Percentiles rank a stretch among this genome's conserved stretches.
Conservation (phyloP, 2,888 invertebrate species). For the Drosophila birchii region DNA sequence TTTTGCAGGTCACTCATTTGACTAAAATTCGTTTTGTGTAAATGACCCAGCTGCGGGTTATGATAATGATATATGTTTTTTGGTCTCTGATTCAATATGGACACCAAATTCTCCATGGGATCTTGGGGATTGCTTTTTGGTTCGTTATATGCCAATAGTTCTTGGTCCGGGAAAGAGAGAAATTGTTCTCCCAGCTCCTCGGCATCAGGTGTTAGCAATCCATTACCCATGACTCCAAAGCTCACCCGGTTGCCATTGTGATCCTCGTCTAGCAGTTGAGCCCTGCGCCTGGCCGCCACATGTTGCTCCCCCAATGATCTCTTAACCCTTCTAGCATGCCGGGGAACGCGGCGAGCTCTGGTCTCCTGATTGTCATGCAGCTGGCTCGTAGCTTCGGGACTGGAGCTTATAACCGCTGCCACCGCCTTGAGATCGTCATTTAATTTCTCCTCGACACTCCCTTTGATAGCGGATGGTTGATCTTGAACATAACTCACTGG, state of each 20-base stretch:
- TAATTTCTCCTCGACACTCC: background rate
- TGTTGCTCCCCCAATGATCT: conserved; percentile 23
- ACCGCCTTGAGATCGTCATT: background rate
- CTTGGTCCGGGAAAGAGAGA: conserved; percentile 10
- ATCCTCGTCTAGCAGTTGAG: conserved; percentile 54
- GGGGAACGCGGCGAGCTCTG: conserved; percentile 15
- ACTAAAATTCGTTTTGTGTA: background rate
- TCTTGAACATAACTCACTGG: background rate
- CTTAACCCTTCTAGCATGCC: conserved; percentile 16
- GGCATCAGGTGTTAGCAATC: conserved; percentile 29
- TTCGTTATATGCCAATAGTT: conserved; percentile 8
- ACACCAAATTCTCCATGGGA: conserved; percentile 46
- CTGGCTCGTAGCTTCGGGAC: conserved; percentile 43
- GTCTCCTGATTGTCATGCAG: conserved; percentile 12
- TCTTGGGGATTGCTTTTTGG: conserved; percentile 16
- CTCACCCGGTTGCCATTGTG: conserved; percentile 59
- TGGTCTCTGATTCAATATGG: conserved; percentile 34
- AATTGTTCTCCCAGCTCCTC: conserved; percentile 14
- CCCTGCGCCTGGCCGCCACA: conserved; percentile 9
- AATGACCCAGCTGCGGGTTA: background rate
- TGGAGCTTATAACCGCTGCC: background rate
- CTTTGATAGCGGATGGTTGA: background rate
- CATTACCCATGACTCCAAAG: conserved; percentile 38
- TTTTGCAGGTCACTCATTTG: background rate
- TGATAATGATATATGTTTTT: background rate